Conservation (phyloP, 1,140 invertebrate genomes). For the Saccostrea glomerata region DNA sequence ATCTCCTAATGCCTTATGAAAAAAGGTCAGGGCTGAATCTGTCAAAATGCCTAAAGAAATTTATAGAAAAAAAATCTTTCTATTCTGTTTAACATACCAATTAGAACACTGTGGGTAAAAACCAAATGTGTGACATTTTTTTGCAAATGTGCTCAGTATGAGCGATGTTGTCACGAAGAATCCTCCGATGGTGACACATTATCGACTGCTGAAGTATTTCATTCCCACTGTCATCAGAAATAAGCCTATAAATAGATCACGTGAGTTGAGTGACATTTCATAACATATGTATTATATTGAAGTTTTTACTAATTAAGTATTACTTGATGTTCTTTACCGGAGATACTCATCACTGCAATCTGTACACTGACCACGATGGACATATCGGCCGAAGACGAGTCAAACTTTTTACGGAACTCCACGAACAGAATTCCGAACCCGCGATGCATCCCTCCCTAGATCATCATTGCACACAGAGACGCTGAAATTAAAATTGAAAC, state of each 20-base stretch:
- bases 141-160: slow-evolving; percentile 15
- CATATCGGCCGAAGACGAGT: not conserved
- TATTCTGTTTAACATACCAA: not conserved
- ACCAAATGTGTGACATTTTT: not conserved
- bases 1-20: too few species aligned
- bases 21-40: too few species aligned
- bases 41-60: too few species aligned
- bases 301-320: too few species aligned
- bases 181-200: slow-evolving; percentile 13
- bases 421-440: slow-evolving; percentile 32
- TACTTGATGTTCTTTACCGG: not conserved
- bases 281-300: too few species aligned
- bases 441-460: slow-evolving; percentile 10
- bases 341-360: not conserved
- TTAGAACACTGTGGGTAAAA: slow-evolving; percentile 6
- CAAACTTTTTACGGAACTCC: slow-evolving; percentile 4
- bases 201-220: not conserved
- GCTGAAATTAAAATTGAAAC: not conserved
- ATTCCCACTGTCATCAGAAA: not conserved
- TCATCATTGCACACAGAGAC: not conserved
- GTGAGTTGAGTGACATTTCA: too few species aligned
- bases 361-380: not conserved
- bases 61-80: not conserved
- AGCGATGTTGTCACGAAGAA: not conserved
- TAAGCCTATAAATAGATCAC: not conserved